Evolutionary conservation across 2,888 invertebrate species (phyloP), one percentile per base, ranked within the genome.

Genomic region (Thymelicus sylvestris): DNA sequence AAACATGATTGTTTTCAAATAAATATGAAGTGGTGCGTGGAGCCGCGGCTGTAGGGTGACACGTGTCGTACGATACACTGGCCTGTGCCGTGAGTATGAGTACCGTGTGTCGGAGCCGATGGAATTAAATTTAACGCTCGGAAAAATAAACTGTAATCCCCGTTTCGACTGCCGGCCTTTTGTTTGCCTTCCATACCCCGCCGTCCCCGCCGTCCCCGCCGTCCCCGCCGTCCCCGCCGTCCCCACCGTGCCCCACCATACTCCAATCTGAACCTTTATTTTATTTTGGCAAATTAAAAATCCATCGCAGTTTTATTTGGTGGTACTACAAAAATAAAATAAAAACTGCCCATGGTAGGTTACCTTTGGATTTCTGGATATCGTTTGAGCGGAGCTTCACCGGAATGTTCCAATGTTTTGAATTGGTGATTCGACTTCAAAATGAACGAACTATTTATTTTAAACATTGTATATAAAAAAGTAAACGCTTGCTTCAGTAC

Each of bases 241-340:
- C n/a, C n/a, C 48, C 48, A n/a, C 15, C 50, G 6, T 15, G 19
- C 19, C 12, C 57, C 10, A 12, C 57, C 57, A 38, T n/a, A 41
- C 41, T 65, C 64, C 64, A 70, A 69, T 70, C 69, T 64, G 41
- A 60, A 12, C 48, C 47, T 64, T 19, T 57, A 57, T 70, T 70
- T 70, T 65, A 57, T 70, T 70, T 60, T 65, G 64, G 24, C 19
- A 47, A 60, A 70, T 70, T 64, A 70, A 70, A 64, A 70, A 70
- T 60, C 38, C 65, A 65, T 65, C 57, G 47, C 47, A 64, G 48
- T 64, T 55, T 47, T 64, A 64, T 50, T 50, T 41, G 60, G n/a
- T 52, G 15, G 50, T 19, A 7, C 19, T 19, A 52, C 50, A 52
- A 57, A 44, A 41, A 41, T 10, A 41, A 41, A 44, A 44, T 44